A percentile compares a stretch with the other conserved stretches of the same genome.
These are phyloP conservation scores for Diprion similis DNA, from an alignment of 1,140 invertebrate genomes.

Conservation along the genomic window DNA sequence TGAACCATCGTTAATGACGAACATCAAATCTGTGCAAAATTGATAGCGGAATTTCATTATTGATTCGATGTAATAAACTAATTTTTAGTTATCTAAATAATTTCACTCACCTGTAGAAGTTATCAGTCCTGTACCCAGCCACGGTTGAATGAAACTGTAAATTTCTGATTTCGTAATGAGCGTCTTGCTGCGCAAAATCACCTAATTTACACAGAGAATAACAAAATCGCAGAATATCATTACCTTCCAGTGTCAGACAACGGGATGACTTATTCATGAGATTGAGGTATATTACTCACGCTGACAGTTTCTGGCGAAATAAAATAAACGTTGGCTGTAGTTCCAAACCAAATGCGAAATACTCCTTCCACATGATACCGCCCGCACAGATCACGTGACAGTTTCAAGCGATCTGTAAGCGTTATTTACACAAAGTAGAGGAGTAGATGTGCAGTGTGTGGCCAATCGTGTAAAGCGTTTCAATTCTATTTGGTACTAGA, in stretches of 20 bases:
- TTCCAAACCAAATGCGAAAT: constrained; percentile 36
- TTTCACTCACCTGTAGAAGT: constrained; percentile 64
- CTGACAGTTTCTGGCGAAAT: constrained; percentile 44
- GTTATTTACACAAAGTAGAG: background rate
- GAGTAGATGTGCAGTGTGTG: background rate
- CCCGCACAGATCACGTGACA: constrained; percentile 27
- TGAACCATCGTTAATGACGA: background rate
- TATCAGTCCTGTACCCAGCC: constrained; percentile 73
- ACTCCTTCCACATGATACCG: constrained; percentile 36
- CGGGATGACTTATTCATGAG: background rate
- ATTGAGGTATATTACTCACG: constrained; percentile 27
- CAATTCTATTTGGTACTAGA: no score
- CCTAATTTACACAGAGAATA: constrained; percentile 27
- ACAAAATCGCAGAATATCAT: constrained; percentile 20
- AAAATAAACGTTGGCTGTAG: constrained; percentile 32
- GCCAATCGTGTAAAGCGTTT: no score
- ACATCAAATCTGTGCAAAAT: background rate
- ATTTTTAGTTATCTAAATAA: no score
- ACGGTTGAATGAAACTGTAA: constrained; percentile 70
- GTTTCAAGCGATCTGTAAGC: constrained; percentile 34
- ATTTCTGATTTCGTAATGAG: constrained; percentile 70
- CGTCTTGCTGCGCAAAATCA: constrained; percentile 52
- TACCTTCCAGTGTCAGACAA: background rate
- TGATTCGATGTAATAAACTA: background rate
- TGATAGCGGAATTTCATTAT: no score